Conservation (phyloP, 2,797 vertebrate genomes). For the Morus bassanus region DNA sequence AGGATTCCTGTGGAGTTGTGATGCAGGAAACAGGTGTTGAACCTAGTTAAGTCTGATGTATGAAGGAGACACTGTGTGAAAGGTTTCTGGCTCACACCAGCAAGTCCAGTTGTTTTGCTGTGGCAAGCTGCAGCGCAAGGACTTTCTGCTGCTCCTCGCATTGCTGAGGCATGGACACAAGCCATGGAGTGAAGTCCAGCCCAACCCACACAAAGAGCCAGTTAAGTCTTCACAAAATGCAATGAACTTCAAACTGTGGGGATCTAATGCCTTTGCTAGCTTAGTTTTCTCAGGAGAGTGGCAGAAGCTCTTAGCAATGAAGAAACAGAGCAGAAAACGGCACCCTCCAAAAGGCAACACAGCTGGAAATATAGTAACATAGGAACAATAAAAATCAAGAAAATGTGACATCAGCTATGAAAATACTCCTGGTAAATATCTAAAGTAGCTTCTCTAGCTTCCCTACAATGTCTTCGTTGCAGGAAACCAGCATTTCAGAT, state of each 20-base stretch:
- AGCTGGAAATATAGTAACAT: neutral
- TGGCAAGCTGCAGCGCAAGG: slow-evolving; percentile 59
- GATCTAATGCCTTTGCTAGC: neutral
- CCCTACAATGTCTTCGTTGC: neutral
- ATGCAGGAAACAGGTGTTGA: slow-evolving; percentile 30
- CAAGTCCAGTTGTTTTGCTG: slow-evolving; percentile 65
- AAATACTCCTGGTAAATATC: neutral
- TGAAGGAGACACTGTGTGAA: neutral
- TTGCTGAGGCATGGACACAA: slow-evolving; percentile 29
- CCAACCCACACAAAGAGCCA: slow-evolving; percentile 19
- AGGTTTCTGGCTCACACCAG: slow-evolving; percentile 44
- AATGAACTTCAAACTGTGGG: neutral
- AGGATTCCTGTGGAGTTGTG: neutral
- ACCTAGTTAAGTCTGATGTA: neutral
- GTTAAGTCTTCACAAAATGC: neutral
- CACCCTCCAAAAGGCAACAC: neutral
- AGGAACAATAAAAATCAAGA: neutral
- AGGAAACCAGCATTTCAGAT: neutral
- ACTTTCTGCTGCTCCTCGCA: slow-evolving; percentile 56
- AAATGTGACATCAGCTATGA: neutral
- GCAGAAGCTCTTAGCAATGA: neutral
- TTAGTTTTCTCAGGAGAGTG: neutral
- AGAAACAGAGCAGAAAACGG: neutral
- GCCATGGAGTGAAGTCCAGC: slow-evolving; percentile 69
- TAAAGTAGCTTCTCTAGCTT: neutral